A percentile compares a stretch with the other conserved stretches of the same genome.
phyloP scores from a whole-genome alignment of 2,888 invertebrate genomes.

The Geotrupes spiniger region DNA sequence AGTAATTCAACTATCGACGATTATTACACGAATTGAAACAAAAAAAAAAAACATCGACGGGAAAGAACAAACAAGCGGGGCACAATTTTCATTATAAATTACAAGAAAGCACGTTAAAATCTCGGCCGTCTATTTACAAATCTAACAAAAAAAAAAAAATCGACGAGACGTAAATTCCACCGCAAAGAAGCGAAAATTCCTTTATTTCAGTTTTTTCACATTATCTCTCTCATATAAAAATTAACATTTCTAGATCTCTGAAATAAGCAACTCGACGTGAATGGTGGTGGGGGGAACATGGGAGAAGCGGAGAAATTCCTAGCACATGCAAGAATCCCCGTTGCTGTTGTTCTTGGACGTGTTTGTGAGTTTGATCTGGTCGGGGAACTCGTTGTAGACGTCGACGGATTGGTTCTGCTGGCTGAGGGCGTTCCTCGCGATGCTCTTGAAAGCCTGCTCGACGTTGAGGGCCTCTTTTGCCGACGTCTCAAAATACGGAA shows the following conservation, averaged over 20 bases:
- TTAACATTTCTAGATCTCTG: neutral
- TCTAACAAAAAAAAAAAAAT: neutral
- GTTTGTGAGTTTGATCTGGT: constrained; percentile 85
- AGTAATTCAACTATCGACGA: too few species aligned
- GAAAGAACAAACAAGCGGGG: too few species aligned
- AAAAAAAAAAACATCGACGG: too few species aligned
- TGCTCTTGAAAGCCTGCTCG: constrained; percentile 98
- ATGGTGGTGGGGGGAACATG: neutral
- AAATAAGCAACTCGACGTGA: neutral
- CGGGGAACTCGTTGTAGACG: constrained; percentile 95
- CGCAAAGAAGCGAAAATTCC: neutral
- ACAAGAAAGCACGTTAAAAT: neutral
- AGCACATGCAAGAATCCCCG: constrained; percentile 54
- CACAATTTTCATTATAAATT: neutral
- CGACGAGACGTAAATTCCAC: neutral
- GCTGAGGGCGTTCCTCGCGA: constrained; percentile 95
- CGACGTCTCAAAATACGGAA: constrained; percentile 99
- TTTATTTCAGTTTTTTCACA: too few species aligned
- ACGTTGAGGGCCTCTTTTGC: constrained; percentile 99
- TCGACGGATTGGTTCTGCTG: constrained; percentile 78
- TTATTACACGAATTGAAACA: too few species aligned
- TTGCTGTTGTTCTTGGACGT: constrained; percentile 70
- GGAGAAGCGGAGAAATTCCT: constrained; percentile 17
- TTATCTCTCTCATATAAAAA: too few species aligned
- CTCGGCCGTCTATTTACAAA: neutral